Base-by-base conservation (phyloP, 2,113 vertebrate species). In the Crotalus horridus region DNA sequence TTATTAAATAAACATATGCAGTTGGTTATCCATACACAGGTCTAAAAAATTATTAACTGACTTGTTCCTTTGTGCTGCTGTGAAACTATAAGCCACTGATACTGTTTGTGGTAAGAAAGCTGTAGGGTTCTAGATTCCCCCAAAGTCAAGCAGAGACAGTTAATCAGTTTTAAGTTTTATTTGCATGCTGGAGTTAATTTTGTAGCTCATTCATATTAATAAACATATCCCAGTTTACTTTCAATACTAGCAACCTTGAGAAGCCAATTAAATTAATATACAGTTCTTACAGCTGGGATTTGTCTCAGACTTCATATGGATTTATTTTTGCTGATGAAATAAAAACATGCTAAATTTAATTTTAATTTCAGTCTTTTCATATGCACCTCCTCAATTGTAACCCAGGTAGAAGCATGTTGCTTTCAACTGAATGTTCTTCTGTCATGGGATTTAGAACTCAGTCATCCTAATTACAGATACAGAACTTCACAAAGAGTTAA, bases 271-370 rank as follows among this genome's bases (percentile, higher is more conserved):
- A 81, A 92, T 92, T 85, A 81, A 85, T 85, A 85, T 11, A 15
- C 54, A 58, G 3, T 51, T 9, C 39, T 58, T 58, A 89, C 17
- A 24, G 6, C 26, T 85, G 33, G 91, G 87, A 58, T 89, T 89
- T 89, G 11, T 85, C 56, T 58, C 20, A 59, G 64, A 58, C 39
- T 69, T 74, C n/a, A 39, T n/a, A 51, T 64, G n/a, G 86, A 88
- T 92, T 88, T 88, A 33, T 88, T 55, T 92, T 33, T 74, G 12
- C n/a, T 54, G n/a, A 54, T 92, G 86, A 92, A 74, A 48, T 69
- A n/a, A 87, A 59, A 92, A 92, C 61, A 88, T 54, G 85, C 58
- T 81, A 92, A 87, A 87, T 92, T 92, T 61, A 69, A 88, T 69
- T 74, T 92, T 88, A 88, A 92, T 53, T 87, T 87, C 86, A 92